Evolutionary conservation across 2,113 vertebrate species (phyloP).

Genomic region (Anthoscopus minutus): DNA sequence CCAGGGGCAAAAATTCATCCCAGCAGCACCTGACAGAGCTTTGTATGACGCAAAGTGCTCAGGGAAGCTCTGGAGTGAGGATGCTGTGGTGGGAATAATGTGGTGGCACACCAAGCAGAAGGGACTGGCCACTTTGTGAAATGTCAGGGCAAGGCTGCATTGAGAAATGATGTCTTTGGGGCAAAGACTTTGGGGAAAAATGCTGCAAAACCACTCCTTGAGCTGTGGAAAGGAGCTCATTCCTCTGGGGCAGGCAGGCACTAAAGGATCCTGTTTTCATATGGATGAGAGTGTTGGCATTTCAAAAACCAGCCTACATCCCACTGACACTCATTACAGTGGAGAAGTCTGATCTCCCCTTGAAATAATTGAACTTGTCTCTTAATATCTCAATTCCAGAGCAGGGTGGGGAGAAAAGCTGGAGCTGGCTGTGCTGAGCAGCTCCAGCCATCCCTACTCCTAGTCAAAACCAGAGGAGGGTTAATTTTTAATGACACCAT

Average conservation of each 20-base stretch:
- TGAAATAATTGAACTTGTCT: not conserved
- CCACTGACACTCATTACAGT: not conserved
- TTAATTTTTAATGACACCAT: not conserved
- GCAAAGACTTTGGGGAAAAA: not conserved
- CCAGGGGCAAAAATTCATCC: not conserved
- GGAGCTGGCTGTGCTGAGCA: not conserved
- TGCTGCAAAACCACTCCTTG: not conserved
- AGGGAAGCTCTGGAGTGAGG: not conserved
- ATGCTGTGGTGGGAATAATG: not conserved
- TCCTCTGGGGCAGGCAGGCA: not conserved
- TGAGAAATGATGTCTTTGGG: not conserved
- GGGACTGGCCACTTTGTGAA: not conserved
- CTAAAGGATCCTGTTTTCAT: not conserved
- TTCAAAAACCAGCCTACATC: not conserved
- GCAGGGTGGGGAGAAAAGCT: not conserved
- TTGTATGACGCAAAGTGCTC: not conserved
- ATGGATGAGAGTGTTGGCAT: not conserved
- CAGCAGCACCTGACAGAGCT: not conserved
- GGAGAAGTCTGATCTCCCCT: not conserved
- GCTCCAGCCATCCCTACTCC: not conserved
- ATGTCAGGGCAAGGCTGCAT: not conserved
- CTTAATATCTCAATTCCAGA: not conserved
- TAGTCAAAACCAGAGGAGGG: not conserved
- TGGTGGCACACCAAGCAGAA: not conserved
- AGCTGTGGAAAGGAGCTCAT: not conserved